These are phyloP conservation scores for Hemaris fuciformis DNA, from an alignment of 2,888 invertebrate species.

Conservation along the genomic window DNA sequence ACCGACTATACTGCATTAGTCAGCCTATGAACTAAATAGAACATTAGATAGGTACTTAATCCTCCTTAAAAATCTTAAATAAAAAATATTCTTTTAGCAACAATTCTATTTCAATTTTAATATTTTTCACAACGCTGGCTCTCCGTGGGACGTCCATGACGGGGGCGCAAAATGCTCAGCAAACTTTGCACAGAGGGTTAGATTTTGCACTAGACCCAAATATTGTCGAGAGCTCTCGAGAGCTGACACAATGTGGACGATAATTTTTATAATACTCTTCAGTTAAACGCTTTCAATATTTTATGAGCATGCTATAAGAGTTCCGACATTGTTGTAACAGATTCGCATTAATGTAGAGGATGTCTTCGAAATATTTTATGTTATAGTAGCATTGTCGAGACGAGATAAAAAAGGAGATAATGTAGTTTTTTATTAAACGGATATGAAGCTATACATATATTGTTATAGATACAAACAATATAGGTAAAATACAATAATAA, in stretches of 20 bases:
- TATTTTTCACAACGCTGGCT: slow-evolving; percentile 22
- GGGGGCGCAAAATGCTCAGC: slow-evolving; percentile 39
- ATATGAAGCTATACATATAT: no score
- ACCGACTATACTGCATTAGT: no score
- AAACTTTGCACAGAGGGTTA: slow-evolving; percentile 47
- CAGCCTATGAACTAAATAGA: no score
- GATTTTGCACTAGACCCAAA: slow-evolving; percentile 53
- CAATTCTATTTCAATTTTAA: slow-evolving; percentile 20
- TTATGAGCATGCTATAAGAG: slow-evolving; percentile 3
- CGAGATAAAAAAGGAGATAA: no score
- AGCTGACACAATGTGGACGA: slow-evolving; percentile 46
- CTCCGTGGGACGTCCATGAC: slow-evolving; percentile 39
- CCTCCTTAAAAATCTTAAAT: background rate
- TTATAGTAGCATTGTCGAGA: no score
- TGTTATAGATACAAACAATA: no score
- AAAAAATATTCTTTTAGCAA: slow-evolving; percentile 4
- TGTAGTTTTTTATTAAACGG: no score
- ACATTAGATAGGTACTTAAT: no score
- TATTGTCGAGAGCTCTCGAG: slow-evolving; percentile 55
- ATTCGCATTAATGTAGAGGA: background rate
- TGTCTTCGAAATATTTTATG: background rate
- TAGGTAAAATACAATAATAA: no score
- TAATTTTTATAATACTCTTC: slow-evolving; percentile 68
- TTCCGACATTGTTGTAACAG: background rate
- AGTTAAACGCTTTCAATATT: slow-evolving; percentile 35